Base-by-base conservation (phyloP, 2,113 vertebrate genomes). In the Crypturellus undulatus region DNA sequence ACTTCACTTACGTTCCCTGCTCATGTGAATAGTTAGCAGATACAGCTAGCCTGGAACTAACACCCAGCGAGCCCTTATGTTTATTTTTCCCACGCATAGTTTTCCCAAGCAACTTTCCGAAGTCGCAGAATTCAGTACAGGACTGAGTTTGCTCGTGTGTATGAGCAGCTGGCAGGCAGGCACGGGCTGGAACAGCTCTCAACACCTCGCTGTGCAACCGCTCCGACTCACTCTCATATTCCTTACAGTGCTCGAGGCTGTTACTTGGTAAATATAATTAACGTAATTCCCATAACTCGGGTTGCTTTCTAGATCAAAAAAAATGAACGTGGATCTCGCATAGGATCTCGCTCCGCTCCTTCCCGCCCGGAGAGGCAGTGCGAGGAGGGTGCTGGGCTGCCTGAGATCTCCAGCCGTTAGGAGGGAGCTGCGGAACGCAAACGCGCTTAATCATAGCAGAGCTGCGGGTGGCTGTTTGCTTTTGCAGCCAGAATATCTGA, bases 261-360 rank as follows among this genome's bases (percentile, higher is more conserved):
- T 87, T 79, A 65, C 82, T 85, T 62, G 84, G 79, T 90, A 95
- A 95, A 95, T 59, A 82, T 76, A 85, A 89, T 96, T 91, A 91
- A 76, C 67, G 82, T 87, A 60, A 94, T 94, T 89, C 87, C 87
- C 72, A 8, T 82, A 52, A 77, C 62, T 91, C 79, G 82, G 4
- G 82, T 78, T 70, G 20, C 42, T 20, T 92, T 93, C 72, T 80
- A 73, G 91, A 43, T 87, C 38, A 87, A 90, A 94, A 47, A 47
- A 47, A 93, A 72, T 25, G 63, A 49, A 43, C 10, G 5, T 69
- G 73, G 63, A 43, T 43, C 43, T 43, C 43, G 47, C 62, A 45
- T 49, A 77, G 54, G 84, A 59, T 70, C 49, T 79, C n/a, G 11
- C 71, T 65, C 81, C 40, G 22, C 43, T 79, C 80, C 49, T 79